Percentiles rank a stretch among this genome's conserved stretches.
Conservation (phyloP, 2,113 vertebrate species). For the Raja brachyura region DNA sequence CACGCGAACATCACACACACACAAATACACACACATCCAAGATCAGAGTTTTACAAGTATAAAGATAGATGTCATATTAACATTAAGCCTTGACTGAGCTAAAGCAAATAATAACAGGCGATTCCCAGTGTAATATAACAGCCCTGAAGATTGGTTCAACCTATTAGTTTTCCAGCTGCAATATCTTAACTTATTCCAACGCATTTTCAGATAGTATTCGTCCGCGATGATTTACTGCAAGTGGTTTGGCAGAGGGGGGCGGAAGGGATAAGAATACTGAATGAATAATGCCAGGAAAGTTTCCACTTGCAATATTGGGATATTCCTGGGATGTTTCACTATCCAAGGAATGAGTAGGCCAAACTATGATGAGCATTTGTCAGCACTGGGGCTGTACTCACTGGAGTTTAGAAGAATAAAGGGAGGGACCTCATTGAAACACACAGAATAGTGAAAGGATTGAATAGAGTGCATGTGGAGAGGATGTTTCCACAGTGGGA, state of each 20-base stretch:
- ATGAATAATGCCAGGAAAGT: background rate
- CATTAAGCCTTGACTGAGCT: background rate
- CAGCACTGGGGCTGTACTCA: no score
- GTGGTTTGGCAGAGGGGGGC: background rate
- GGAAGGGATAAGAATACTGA: background rate
- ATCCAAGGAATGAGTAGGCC: no score
- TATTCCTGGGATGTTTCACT: no score
- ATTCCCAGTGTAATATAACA: background rate
- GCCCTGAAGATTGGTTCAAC: background rate
- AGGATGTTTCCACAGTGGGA: no score
- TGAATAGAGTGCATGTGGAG: no score
- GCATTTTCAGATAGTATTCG: background rate
- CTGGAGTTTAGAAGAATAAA: no score
- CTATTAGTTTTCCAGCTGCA: background rate
- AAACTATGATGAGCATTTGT: no score
- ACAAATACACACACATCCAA: no score
- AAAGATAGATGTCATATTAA: background rate
- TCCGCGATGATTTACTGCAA: background rate
- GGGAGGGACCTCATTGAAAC: no score
- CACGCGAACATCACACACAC: no score
- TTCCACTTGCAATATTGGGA: background rate
- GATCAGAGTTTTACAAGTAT: no score
- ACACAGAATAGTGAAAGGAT: no score
- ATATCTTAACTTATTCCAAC: background rate
- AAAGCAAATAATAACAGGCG: background rate